Evolutionary conservation across 2,797 vertebrate genomes (phyloP).

Genomic region (Myotis findleyi): DNA sequence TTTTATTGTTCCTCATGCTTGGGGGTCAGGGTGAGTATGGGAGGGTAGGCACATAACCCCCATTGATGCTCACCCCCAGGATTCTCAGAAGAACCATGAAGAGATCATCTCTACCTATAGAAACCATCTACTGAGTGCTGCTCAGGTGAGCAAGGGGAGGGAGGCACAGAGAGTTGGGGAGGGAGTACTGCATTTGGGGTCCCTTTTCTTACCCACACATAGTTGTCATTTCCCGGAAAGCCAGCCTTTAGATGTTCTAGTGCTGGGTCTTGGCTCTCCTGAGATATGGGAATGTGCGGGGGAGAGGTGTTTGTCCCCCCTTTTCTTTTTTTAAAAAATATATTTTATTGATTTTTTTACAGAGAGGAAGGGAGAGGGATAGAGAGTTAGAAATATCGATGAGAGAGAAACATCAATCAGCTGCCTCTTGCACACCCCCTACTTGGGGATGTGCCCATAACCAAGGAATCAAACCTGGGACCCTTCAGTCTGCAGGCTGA

Average conservation of each 20-base stretch:
- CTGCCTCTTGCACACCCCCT: too few relatives aligned
- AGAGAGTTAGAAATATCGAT: too few relatives aligned
- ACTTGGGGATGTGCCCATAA: too few relatives aligned
- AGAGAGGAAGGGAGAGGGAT: too few relatives aligned
- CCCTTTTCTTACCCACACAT: neutral
- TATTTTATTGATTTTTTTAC: too few relatives aligned
- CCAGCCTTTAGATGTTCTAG: neutral
- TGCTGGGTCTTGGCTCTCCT: neutral
- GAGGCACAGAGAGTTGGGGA: neutral
- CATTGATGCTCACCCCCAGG: conserved; percentile 23
- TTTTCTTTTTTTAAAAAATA: neutral
- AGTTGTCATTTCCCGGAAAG: neutral
- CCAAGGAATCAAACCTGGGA: too few relatives aligned
- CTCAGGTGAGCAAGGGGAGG: conserved; percentile 82
- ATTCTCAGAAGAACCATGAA: conserved; percentile 84
- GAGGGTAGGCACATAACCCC: neutral
- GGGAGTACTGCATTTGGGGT: neutral
- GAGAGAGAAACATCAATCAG: too few relatives aligned
- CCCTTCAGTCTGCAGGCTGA: too few relatives aligned
- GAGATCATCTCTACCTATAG: conserved; percentile 86
- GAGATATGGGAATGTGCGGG: neutral
- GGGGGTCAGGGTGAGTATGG: neutral
- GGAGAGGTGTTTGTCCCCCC: neutral
- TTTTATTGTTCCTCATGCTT: neutral
- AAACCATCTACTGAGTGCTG: conserved; percentile 86